Percentiles rank a stretch among this genome's conserved stretches.
These are phyloP conservation scores for Muricea muricata DNA, from an alignment of 92 coral and sea anemone genomes.

Conservation along the genomic window DNA sequence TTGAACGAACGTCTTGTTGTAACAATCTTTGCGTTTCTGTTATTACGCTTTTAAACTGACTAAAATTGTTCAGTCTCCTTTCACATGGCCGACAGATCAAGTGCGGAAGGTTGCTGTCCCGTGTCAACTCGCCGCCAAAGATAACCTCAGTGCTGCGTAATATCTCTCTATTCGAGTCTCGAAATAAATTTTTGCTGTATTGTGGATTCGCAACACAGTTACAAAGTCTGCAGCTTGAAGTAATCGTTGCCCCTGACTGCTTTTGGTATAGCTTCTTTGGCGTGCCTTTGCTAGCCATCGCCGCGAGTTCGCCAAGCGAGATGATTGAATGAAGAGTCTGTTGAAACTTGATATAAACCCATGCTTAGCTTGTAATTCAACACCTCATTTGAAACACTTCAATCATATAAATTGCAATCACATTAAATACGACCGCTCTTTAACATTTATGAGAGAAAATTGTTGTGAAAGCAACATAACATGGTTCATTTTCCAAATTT, in stretches of 20 bases:
- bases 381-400: too few species aligned
- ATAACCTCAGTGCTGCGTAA: not conserved
- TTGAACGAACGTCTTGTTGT: not conserved
- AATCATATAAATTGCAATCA: too few species aligned
- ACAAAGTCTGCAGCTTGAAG: not conserved
- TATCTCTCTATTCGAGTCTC: not conserved
- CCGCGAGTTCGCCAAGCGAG: not conserved
- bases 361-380: too few species aligned
- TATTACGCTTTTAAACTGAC: not conserved
- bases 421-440: not conserved
- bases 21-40: not conserved
- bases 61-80: conserved; percentile 1
- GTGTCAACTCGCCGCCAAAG: not conserved
- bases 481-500: not conserved
- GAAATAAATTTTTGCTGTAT: not conserved
- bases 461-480: not conserved
- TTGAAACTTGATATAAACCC: not conserved
- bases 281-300: not conserved
- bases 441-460: not conserved
- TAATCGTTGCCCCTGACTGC: not conserved
- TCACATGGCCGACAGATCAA: conserved; percentile 20
- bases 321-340: not conserved
- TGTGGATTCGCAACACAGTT: not conserved
- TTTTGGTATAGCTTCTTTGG: not conserved
- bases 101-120: not conserved